These are phyloP conservation scores for Mechanitis mazaeus DNA, from an alignment of 2,888 invertebrate genomes.

Conservation along the genomic window DNA sequence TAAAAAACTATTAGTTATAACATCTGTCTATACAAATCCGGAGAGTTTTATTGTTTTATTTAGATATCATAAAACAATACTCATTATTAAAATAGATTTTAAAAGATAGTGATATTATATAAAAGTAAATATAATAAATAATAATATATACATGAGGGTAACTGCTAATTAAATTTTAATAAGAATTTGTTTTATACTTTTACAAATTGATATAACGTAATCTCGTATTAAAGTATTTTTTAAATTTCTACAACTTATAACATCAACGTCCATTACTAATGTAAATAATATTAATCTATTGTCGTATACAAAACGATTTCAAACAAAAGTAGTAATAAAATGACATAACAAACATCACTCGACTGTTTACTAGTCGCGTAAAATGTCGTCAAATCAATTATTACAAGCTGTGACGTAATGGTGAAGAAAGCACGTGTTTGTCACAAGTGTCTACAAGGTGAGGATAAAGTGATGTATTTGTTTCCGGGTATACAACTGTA, in stretches of 20 bases:
- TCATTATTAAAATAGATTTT: too few relatives aligned
- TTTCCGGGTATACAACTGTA: slow-evolving; percentile 6
- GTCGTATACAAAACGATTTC: not conserved
- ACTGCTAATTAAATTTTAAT: not conserved
- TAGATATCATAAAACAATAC: too few relatives aligned
- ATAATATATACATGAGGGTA: not conserved
- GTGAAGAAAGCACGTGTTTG: not conserved
- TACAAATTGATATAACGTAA: not conserved
- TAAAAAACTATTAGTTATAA: too few relatives aligned
- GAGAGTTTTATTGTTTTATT: too few relatives aligned
- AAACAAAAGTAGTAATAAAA: not conserved
- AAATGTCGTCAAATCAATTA: slow-evolving; percentile 5
- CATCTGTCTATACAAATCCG: too few relatives aligned
- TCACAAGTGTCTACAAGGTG: too few relatives aligned
- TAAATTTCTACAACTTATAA: too few relatives aligned
- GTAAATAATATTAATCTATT: too few relatives aligned
- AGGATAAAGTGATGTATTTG: too few relatives aligned
- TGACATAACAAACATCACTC: not conserved
- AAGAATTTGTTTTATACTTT: not conserved
- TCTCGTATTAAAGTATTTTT: too few relatives aligned
- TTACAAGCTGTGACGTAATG: not conserved
- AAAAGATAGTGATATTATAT: not conserved
- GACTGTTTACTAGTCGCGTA: not conserved
- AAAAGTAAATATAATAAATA: not conserved
- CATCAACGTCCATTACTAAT: too few relatives aligned